phyloP scores from a whole-genome alignment of 2,113 vertebrate species.

The Tauraco erythrolophus region DNA sequence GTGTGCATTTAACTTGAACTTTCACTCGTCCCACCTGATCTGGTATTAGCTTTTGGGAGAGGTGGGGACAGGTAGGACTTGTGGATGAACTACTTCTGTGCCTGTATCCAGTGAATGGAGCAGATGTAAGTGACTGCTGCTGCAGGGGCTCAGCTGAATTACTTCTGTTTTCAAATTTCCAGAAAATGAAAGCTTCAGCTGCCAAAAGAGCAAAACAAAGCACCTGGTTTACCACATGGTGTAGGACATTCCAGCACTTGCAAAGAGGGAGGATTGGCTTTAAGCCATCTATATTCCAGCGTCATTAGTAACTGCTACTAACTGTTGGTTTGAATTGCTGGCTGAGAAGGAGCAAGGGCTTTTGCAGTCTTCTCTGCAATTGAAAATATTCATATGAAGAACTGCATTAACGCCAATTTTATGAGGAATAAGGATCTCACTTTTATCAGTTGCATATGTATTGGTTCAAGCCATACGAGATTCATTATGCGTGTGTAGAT shows the following conservation, averaged over 20 bases:
- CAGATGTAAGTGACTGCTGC: background rate
- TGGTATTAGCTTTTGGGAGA: background rate
- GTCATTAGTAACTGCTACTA: slow-evolving; percentile 41
- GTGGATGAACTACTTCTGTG: fast-evolving
- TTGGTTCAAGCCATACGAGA: slow-evolving; percentile 59
- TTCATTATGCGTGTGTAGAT: slow-evolving; percentile 69
- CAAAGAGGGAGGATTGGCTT: slow-evolving; percentile 14
- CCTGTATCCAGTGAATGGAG: background rate
- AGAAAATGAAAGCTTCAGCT: slow-evolving; percentile 54
- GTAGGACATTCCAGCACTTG: slow-evolving; percentile 57
- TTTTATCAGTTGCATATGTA: slow-evolving; percentile 73
- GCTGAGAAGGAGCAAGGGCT: slow-evolving; percentile 59
- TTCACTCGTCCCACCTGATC: background rate
- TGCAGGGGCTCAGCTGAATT: background rate
- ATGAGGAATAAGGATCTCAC: slow-evolving; percentile 68
- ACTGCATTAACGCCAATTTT: slow-evolving; percentile 68
- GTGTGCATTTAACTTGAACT: background rate
- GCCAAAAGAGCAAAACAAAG: slow-evolving; percentile 63
- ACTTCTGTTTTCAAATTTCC: slow-evolving; percentile 32
- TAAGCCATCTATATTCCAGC: slow-evolving; percentile 23
- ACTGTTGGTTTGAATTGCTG: slow-evolving; percentile 54
- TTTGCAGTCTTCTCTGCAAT: slow-evolving; percentile 66
- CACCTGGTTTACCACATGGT: slow-evolving; percentile 66
- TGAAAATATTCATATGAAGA: slow-evolving; percentile 66
- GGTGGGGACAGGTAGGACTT: background rate